Base-by-base conservation (phyloP, 2,888 invertebrate genomes). In the Hyposoter didymator region DNA sequence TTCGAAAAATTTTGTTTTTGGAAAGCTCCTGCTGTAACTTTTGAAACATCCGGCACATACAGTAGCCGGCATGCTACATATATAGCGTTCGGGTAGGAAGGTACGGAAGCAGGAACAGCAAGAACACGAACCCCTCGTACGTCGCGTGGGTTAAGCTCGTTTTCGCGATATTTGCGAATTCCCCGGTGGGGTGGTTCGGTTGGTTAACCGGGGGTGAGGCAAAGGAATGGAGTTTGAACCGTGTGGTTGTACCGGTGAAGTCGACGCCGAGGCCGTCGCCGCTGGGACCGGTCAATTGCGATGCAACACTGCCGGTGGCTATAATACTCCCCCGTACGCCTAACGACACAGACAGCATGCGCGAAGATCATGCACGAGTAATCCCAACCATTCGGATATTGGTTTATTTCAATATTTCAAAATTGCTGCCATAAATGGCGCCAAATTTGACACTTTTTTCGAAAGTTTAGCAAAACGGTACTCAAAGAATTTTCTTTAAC, bases 121-220 rank as follows among this genome's bases (percentile, higher is more conserved):
- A 79, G 79, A 85, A 75, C 82, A 85, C 79, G 79, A 79, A 64
- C 55, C 39, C 75, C 82, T 85, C 79, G 85, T 85, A 82, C 85
- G 85, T 85, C 82, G 85, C 85, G 85, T 85, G 85, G 85, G 82
- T 85, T 85, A 85, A 85, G 85, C 85, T 85, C 85, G 91, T 92
- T 91, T 89, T 89, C 87, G 88, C 88, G 89, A 91, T 92, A 91
- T 92, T 92, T 91, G 92, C 90, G 88, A 91, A 92, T 92, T 91
- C 82, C 82, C 84, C 86, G 76, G 86, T 82, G 88, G 82, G 55
- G 69, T 70, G 70, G 45, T 45, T 78, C 52, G 69, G 52, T 75
- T 59, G 81, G 81, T 81, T 74, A 66, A 83, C 70, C 28, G 70
- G 55, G 78, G 72, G 47, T 28, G 66, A 32, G 67, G 78, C 35